phyloP scores from a whole-genome alignment of 35 echinoderm and acorn worm genomes.

The Stichopus chloronotus region DNA sequence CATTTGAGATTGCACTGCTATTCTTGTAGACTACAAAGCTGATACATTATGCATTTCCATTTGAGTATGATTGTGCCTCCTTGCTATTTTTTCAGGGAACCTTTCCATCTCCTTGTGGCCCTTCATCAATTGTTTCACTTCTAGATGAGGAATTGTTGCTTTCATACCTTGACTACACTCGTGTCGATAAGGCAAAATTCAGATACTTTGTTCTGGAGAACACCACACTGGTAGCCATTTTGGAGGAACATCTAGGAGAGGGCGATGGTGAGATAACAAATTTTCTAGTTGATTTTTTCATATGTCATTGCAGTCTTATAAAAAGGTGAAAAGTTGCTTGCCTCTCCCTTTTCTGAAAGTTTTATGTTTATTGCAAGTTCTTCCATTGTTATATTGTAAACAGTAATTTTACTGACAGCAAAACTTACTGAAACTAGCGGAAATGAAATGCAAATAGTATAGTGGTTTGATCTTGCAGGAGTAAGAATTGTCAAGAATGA shows the following conservation, averaged over 20 bases:
- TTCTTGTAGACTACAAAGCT: too few relatives aligned
- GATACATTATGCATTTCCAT: too few relatives aligned
- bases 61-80: too few relatives aligned
- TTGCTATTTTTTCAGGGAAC: constrained; percentile 66
- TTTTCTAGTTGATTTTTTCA: background rate
- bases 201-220: constrained; percentile 95
- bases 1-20: too few relatives aligned
- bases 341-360: background rate
- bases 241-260: constrained; percentile 83
- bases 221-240: constrained; percentile 81
- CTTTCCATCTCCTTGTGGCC: constrained; percentile 94
- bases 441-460: too few relatives aligned
- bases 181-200: constrained; percentile 66
- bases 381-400: too few relatives aligned
- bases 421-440: too few relatives aligned
- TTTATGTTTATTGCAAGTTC: too few relatives aligned
- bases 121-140: constrained; percentile 83
- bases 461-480: too few relatives aligned
- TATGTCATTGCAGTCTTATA: background rate
- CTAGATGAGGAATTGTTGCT: constrained; percentile 85
- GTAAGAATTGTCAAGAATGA: too few relatives aligned
- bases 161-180: constrained; percentile 61
- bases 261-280: constrained; percentile 64
- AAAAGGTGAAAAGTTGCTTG: background rate
- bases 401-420: too few relatives aligned